Evolutionary conservation across 2,888 invertebrate species (phyloP).

Genomic region (Acanthosepion esculentum): DNA sequence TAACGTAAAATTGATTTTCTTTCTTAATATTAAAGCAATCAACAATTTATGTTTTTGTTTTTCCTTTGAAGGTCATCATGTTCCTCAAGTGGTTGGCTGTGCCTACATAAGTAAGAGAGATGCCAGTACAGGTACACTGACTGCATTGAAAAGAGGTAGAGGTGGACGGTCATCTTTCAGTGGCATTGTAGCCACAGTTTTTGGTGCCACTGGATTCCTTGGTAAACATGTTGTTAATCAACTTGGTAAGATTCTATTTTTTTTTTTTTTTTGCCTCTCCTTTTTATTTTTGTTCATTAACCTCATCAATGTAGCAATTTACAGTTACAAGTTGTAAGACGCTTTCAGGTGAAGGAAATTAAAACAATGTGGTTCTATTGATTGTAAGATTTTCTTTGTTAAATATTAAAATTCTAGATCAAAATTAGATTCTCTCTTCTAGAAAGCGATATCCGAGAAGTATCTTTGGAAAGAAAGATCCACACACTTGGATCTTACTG

Average conservation of each 20-base stretch:
- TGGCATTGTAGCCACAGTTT: conserved; percentile 98
- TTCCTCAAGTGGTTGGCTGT: conserved; percentile 44
- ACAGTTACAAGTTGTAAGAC: too few relatives aligned
- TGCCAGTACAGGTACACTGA: conserved; percentile 54
- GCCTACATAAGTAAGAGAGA: conserved; percentile 50
- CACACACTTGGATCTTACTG: too few relatives aligned
- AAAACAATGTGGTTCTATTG: too few relatives aligned
- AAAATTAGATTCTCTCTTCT: too few relatives aligned
- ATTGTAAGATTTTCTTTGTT: too few relatives aligned
- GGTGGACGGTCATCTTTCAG: conserved; percentile 95
- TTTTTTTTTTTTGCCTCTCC: not conserved
- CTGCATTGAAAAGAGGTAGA: conserved; percentile 73
- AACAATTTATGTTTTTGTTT: not conserved
- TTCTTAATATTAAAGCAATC: not conserved
- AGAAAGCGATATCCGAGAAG: too few relatives aligned
- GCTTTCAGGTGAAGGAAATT: too few relatives aligned
- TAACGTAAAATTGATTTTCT: too few relatives aligned
- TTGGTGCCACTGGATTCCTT: conserved; percentile 92
- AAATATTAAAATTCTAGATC: too few relatives aligned
- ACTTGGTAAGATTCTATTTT: conserved; percentile 81
- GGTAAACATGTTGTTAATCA: conserved; percentile 91
- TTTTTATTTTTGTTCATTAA: not conserved
- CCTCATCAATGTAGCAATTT: too few relatives aligned
- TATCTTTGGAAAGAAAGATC: too few relatives aligned
- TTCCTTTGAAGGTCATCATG: conserved; percentile 42